Conservation (phyloP, 2,113 vertebrate genomes). For the Typhlomys cinereus region DNA sequence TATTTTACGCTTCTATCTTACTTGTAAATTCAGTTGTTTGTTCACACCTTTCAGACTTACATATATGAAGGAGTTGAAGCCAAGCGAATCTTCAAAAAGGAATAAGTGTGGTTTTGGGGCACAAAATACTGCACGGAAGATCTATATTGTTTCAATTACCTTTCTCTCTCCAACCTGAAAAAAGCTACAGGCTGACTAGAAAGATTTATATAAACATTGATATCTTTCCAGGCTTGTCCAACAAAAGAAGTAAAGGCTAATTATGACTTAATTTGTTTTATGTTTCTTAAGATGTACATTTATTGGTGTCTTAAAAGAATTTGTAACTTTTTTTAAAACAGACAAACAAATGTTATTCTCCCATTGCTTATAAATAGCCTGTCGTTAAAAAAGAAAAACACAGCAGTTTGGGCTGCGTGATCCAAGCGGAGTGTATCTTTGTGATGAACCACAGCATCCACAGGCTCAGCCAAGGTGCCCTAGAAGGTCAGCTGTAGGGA, state of each 20-base stretch:
- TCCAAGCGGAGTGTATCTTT: too few relatives aligned
- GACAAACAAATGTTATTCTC: slow-evolving; percentile 51
- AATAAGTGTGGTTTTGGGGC: slow-evolving; percentile 71
- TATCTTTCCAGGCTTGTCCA: slow-evolving; percentile 23
- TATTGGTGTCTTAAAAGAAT: slow-evolving; percentile 12
- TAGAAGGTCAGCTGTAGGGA: too few relatives aligned
- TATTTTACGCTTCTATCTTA: too few relatives aligned
- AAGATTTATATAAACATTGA: background rate
- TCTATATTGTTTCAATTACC: too few relatives aligned
- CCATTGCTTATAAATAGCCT: background rate
- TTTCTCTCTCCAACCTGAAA: background rate
- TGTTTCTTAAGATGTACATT: background rate
- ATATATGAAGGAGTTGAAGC: slow-evolving; percentile 93
- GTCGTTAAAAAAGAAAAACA: background rate
- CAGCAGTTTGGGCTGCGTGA: too few relatives aligned
- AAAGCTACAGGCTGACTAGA: background rate
- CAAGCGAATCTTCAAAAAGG: slow-evolving; percentile 93
- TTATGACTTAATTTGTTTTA: background rate
- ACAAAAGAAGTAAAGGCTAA: slow-evolving; percentile 39
- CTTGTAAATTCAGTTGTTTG: slow-evolving; percentile 36
- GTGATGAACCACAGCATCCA: too few relatives aligned
- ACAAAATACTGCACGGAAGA: background rate
- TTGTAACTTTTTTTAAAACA: too few relatives aligned
- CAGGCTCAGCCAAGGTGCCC: too few relatives aligned
- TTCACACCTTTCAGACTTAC: slow-evolving; percentile 88